Conservation (phyloP, 2,113 vertebrate genomes). For the Acinonyx jubatus region DNA sequence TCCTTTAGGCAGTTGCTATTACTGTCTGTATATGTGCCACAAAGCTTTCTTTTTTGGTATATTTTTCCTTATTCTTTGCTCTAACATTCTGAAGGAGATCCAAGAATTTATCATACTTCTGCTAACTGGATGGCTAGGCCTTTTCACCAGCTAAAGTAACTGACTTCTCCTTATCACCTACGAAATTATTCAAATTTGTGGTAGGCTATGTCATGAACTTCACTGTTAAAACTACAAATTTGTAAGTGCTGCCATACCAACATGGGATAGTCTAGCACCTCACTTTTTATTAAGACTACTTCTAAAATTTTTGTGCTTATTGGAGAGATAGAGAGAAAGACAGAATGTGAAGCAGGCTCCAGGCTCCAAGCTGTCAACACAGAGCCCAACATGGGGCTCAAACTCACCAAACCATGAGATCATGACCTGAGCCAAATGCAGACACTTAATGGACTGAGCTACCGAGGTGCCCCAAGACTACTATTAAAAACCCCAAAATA, state of each 20-base stretch:
- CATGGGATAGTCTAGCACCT: not conserved
- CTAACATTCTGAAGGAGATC: not conserved
- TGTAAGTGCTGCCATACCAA: not conserved
- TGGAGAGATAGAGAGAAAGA: no score
- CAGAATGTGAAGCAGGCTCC: no score
- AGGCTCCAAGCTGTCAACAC: no score
- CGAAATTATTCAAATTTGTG: not conserved
- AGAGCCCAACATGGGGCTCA: no score
- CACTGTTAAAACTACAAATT: not conserved
- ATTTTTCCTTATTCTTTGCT: not conserved
- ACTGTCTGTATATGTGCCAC: not conserved
- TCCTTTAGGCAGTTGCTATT: conserved; percentile 11
- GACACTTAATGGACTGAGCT: no score
- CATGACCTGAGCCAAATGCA: no score
- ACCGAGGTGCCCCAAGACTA: no score
- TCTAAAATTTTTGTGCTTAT: no score
- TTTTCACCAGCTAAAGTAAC: not conserved
- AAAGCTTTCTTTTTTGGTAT: not conserved
- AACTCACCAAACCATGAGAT: no score
- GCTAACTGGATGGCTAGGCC: not conserved
- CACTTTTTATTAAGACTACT: not conserved
- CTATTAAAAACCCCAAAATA: conserved; percentile 8
- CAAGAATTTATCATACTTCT: conserved; percentile 16
- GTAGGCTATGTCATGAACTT: not conserved
- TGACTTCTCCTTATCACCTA: not conserved